Percentiles rank a stretch among this genome's conserved stretches.
Evolutionary conservation across 2,797 vertebrate genomes (phyloP).

Genomic region (Petrocephalus schoutedeni): DNA sequence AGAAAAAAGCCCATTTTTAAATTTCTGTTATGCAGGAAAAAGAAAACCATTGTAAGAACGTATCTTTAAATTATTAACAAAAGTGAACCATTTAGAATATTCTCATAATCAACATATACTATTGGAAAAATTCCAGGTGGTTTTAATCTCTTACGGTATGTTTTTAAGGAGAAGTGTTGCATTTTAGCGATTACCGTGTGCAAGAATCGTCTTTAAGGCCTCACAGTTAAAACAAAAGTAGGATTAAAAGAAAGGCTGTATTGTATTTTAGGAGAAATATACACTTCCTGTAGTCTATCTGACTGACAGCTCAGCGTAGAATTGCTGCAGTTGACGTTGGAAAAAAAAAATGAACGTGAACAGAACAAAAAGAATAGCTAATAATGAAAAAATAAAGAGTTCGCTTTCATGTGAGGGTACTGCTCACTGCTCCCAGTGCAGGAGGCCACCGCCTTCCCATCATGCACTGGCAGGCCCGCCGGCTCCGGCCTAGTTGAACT

Average conservation of each 20-base stretch:
- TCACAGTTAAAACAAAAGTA: conserved; percentile 47
- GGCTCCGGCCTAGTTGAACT: conserved; percentile 61
- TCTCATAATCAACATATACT: conserved; percentile 22
- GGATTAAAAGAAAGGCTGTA: conserved; percentile 29
- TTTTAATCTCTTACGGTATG: conserved; percentile 15
- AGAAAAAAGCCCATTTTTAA: conserved; percentile 26
- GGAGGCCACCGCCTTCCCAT: neutral
- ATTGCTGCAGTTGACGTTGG: conserved; percentile 35
- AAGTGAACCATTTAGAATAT: conserved; percentile 19
- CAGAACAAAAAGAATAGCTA: conserved; percentile 50
- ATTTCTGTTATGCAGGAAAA: neutral
- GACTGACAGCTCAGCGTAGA: conserved; percentile 42
- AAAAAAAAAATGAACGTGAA: conserved; percentile 49
- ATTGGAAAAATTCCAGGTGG: conserved; percentile 10
- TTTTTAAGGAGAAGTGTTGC: conserved; percentile 40
- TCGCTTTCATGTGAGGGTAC: conserved; percentile 53
- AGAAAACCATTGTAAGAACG: neutral
- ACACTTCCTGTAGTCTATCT: conserved; percentile 18
- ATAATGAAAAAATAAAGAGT: conserved; percentile 57
- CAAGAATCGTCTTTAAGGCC: conserved; percentile 56
- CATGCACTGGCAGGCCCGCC: conserved; percentile 36
- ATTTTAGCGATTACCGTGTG: conserved; percentile 43
- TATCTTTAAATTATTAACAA: conserved; percentile 17
- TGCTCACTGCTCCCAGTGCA: conserved; percentile 42
- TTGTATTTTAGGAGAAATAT: conserved; percentile 28